Base-by-base conservation (phyloP, 2,797 vertebrate genomes). In the Chiroxiphia lanceolata region DNA sequence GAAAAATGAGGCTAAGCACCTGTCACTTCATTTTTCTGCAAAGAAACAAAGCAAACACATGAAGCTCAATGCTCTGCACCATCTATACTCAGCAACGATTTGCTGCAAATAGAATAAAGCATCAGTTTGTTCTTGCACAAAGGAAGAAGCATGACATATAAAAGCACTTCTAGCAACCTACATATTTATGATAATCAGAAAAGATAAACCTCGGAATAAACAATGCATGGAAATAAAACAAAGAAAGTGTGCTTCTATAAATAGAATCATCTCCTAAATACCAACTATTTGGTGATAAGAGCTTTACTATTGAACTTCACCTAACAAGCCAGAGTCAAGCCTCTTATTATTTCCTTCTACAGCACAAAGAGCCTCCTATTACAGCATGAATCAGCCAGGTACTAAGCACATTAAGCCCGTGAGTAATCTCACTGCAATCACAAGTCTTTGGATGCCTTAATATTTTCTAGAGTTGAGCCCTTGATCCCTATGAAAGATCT, bases 1-100 rank as follows among this genome's bases (percentile, higher is more conserved):
- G 96, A 97, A 95, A 96, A 97, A 96, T 93, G 95, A 96, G 92
- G 97, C 94, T 97, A 97, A 96, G 96, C 96, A 95, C 96, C 95
- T 97, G 96, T 97, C 96, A 94, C 95, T 96, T 95, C 87, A 91
- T 90, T 96, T 96, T 96, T 91, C 87, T 96, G 91, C 91, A 93
- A 90, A 87, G 89, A 97, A 96, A 96, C 85, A 96, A 97, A 96
- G 90, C 80, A 89, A 94, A 95, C 76, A 83, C 83, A 91, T 54
- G 76, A 94, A 96, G 74, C 56, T 48, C 69, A 50, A 47, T 80
- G 86, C 91, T 83, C 65, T 83, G 89, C 70, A 82, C 89, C 83
- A 71, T 92, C 83, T 79, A 90, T 68, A 90, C 79, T 95, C 83
- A 53, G 84, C 61, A 92, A 86, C 71, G 87, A 89, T 83, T 96